phyloP scores from a whole-genome alignment of 2,113 vertebrate species.

The Natator depressus region DNA sequence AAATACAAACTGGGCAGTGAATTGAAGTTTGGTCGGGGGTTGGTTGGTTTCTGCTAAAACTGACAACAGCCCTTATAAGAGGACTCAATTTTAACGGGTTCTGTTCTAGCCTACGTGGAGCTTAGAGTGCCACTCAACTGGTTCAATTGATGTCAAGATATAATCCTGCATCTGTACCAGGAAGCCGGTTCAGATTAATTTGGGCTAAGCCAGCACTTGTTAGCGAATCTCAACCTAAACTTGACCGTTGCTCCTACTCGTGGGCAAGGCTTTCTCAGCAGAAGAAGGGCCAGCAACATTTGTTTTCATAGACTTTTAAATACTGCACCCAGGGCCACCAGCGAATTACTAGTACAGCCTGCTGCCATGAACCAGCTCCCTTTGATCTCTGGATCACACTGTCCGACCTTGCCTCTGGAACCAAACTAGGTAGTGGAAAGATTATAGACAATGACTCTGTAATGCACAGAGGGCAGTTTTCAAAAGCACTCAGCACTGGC shows the following conservation, averaged over 20 bases:
- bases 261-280: too few relatives aligned
- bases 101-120: not conserved
- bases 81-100: not conserved
- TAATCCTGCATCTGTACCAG: not conserved
- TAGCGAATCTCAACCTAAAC: not conserved
- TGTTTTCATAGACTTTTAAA: not conserved
- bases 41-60: not conserved
- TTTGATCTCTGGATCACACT: rapidly evolving
- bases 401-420: not conserved
- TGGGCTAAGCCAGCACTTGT: not conserved
- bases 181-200: not conserved
- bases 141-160: not conserved
- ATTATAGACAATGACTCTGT: not conserved
- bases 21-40: not conserved
- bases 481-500: not conserved
- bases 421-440: not conserved
- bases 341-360: rapidly evolving
- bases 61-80: not conserved
- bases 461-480: not conserved
- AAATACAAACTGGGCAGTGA: not conserved
- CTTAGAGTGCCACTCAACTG: not conserved
- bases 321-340: not conserved
- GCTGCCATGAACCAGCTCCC: not conserved
- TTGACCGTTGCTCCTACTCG: not conserved
- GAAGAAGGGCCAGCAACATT: not conserved